phyloP scores from a whole-genome alignment of 2,797 vertebrate species.

The Aulostomus chinensis region DNA sequence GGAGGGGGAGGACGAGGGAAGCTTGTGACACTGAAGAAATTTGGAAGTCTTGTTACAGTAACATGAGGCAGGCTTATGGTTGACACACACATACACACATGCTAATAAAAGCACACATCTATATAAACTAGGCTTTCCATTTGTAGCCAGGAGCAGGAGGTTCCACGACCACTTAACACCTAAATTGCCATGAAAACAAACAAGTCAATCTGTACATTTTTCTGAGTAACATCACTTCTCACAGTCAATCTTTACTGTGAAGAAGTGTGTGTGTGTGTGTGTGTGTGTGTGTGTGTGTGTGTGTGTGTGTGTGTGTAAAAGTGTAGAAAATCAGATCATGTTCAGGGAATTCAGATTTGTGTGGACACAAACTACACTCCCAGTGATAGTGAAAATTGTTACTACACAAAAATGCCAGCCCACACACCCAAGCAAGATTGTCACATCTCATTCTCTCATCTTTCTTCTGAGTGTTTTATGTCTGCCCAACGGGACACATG shows the following conservation, averaged over 20 bases:
- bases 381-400: slow-evolving; percentile 31
- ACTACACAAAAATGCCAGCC: slow-evolving; percentile 8
- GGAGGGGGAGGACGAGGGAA: slow-evolving; percentile 7
- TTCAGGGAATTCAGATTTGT: too few relatives aligned
- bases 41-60: slow-evolving; percentile 54
- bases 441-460: slow-evolving; percentile 33
- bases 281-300: neutral
- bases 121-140: too few relatives aligned
- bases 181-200: too few relatives aligned
- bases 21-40: slow-evolving; percentile 50
- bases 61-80: slow-evolving; percentile 26
- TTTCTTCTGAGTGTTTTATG: slow-evolving; percentile 41
- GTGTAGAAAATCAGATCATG: too few relatives aligned
- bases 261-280: too few relatives aligned
- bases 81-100: slow-evolving; percentile 16
- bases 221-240: too few relatives aligned
- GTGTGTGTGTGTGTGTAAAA: slow-evolving; percentile 19
- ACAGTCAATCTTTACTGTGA: too few relatives aligned
- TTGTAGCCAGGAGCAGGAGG: too few relatives aligned
- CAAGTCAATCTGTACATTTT: too few relatives aligned
- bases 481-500: slow-evolving; percentile 40
- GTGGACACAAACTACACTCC: slow-evolving; percentile 17
- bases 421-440: slow-evolving; percentile 6
- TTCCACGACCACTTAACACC: too few relatives aligned
- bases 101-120: too few relatives aligned